These are phyloP conservation scores for Tryphoninae sp. DNA, from an alignment of 2,888 invertebrate genomes.

Conservation along the genomic window DNA sequence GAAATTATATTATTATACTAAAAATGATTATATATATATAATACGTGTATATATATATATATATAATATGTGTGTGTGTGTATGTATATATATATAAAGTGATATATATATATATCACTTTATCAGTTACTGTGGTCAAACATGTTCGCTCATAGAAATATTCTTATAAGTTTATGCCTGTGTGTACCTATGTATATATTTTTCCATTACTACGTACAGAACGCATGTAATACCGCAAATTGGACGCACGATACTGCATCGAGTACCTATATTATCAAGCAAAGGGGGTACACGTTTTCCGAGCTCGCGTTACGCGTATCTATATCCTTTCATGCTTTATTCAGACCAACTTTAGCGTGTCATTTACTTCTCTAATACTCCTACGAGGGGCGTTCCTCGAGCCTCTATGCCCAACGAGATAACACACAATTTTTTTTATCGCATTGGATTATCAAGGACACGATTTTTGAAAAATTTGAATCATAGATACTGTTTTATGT, in stretches of 20 bases:
- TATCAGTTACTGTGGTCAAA: constrained; percentile 14
- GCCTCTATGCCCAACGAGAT: not conserved
- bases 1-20: too few species aligned
- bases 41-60: too few species aligned
- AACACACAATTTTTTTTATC: too few species aligned
- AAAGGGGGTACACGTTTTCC: constrained; percentile 23
- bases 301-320: not conserved
- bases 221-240: constrained; percentile 47
- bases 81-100: too few species aligned
- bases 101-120: not conserved
- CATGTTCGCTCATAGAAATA: constrained; percentile 18
- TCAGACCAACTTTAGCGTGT: not conserved
- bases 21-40: too few species aligned
- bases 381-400: not conserved
- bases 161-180: not conserved
- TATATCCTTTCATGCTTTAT: not conserved
- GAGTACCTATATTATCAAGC: constrained; percentile 24
- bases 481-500: too few species aligned
- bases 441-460: too few species aligned
- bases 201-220: constrained; percentile 13
- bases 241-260: constrained; percentile 43
- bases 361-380: not conserved
- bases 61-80: too few species aligned
- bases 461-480: too few species aligned
- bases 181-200: not conserved